Evolutionary conservation across 2,797 vertebrate species (phyloP).

Genomic region (Macropus fuliginosus): DNA sequence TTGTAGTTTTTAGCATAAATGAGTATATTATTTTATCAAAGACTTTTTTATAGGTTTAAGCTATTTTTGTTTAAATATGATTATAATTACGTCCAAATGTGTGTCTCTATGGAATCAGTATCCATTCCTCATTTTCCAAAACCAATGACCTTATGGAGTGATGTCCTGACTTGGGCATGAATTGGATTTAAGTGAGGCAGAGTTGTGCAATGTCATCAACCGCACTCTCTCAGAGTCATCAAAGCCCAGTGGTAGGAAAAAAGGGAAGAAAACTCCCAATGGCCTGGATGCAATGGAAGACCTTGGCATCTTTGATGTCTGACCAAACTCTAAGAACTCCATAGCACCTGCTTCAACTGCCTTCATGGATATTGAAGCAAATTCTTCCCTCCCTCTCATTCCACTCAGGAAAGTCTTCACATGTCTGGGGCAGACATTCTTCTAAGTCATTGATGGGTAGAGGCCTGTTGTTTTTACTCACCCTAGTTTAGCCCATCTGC

Average conservation of each 20-base stretch:
- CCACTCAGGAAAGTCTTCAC: neutral
- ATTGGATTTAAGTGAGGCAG: neutral
- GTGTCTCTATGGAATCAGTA: neutral
- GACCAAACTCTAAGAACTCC: neutral
- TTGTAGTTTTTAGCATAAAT: neutral
- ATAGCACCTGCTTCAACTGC: neutral
- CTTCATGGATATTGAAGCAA: neutral
- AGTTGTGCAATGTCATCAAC: neutral
- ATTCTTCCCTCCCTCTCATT: neutral
- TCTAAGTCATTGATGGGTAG: neutral
- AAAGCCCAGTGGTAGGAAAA: neutral
- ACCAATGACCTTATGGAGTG: neutral
- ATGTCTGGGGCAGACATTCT: neutral
- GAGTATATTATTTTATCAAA: neutral
- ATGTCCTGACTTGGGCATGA: neutral
- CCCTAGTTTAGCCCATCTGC: neutral
- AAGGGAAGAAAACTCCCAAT: neutral
- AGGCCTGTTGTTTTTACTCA: neutral
- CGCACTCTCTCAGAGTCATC: neutral
- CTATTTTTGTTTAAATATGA: neutral
- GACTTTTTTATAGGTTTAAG: neutral
- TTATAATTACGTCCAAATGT: neutral
- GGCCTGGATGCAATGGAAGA: neutral
- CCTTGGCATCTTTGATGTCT: neutral
- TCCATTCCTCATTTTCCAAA: neutral